Evolutionary conservation across 2,113 vertebrate genomes (phyloP), one percentile per base, ranked within the genome.

Genomic region (Heterotilapia buettikoferi): DNA sequence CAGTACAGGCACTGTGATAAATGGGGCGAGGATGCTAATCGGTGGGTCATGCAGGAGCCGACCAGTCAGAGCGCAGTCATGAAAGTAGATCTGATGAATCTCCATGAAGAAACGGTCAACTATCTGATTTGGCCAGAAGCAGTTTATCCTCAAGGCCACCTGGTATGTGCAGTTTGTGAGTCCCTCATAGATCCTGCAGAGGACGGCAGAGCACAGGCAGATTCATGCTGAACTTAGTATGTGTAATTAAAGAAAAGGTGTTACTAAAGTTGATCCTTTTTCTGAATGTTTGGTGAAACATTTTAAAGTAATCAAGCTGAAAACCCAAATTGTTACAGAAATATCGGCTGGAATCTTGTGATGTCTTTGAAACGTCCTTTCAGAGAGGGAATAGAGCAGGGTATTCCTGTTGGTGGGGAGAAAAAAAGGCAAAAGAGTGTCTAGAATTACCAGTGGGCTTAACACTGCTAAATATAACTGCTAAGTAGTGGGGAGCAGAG

Each of bases 101-200:
- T 89, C 79, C 50, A 96, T 86, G 92, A 99, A 98, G 96, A 98
- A 97, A 53, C 59, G 91, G 43, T 99, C 97, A 47, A 98, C 96
- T 3, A 95, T 87, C 1, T 90, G 91, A 68, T 97, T 97, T 3
- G 98, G 98, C 98, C 98, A 99, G 95, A 96, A 98, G 93, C 98
- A 98, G 90, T 94, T 89, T 84, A 98, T 90, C 66, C 86, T 92
- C 4, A 88, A 6, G 0, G 98, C 97, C 18, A 97, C 89, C 2
- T 96, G 92, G 73, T 14, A 90, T 14, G 98, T 99, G 96, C 98
- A 99, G 95, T 98, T 97, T 0, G 97, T 97, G 5, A 99, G 96
- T 31, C 96, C 96, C 5, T 92, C 87, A 2, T 99, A 99, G 18
- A 92, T 95, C 94, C 97, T 98, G 94, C 40, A 86, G 91, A 43